phyloP scores from a whole-genome alignment of 2,113 vertebrate genomes.

The Theristicus caerulescens region DNA sequence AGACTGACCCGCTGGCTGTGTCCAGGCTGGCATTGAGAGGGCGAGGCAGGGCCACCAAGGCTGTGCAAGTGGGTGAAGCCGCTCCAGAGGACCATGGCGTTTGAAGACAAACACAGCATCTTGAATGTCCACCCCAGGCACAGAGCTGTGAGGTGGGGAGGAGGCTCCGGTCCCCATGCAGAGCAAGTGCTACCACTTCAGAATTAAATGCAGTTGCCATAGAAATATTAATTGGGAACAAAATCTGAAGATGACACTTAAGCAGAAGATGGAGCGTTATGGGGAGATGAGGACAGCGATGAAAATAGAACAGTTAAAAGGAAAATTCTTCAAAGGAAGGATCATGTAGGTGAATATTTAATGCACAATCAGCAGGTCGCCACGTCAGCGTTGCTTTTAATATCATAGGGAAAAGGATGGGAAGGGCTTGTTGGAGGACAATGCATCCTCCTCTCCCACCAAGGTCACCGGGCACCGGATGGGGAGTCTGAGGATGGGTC shows the following conservation, averaged over 20 bases:
- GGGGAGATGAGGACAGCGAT: conserved; percentile 42
- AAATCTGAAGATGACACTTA: conserved; percentile 63
- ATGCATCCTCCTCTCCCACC: not conserved
- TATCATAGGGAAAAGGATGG: not conserved
- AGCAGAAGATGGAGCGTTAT: conserved; percentile 26
- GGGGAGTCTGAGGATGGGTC: not conserved
- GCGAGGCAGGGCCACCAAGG: not conserved
- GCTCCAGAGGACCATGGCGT: not conserved
- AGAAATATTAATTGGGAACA: conserved; percentile 71
- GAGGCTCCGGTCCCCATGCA: not conserved
- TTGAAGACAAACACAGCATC: not conserved
- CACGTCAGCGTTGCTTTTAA: not conserved
- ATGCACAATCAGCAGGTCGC: conserved; percentile 4
- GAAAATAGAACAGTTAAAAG: conserved; percentile 62
- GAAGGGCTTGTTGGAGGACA: not conserved
- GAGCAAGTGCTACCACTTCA: not conserved
- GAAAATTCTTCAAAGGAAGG: conserved; percentile 55
- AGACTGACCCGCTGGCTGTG: not conserved
- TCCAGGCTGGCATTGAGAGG: not conserved
- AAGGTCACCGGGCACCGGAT: not conserved
- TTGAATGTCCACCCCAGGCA: not conserved
- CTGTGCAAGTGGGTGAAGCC: not conserved
- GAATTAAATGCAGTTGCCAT: conserved; percentile 66
- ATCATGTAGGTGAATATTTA: conserved; percentile 42
- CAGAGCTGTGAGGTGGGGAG: not conserved